phyloP scores from a whole-genome alignment of 1,140 invertebrate genomes.

The Chironomus striatipennis region DNA sequence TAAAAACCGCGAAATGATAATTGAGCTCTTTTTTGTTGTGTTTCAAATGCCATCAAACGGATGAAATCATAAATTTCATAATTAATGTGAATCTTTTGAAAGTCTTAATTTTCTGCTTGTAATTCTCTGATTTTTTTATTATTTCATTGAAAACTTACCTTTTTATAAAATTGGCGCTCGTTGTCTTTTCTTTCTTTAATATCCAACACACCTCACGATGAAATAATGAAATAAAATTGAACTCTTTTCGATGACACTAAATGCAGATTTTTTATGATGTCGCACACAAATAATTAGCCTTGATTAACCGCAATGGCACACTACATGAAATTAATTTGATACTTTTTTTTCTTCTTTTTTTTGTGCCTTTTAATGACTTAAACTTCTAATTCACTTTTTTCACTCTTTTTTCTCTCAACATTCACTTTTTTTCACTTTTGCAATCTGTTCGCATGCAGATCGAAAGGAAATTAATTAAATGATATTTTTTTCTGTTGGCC shows the following conservation, averaged over 20 bases:
- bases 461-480: not conserved
- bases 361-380: not conserved
- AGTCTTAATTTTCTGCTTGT: too few species aligned
- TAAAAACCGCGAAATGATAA: not conserved
- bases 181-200: not conserved
- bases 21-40: not conserved
- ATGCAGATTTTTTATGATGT: not conserved
- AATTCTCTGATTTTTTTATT: not conserved
- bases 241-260: not conserved
- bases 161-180: not conserved
- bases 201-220: not conserved
- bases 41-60: not conserved
- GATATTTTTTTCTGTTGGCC: not conserved
- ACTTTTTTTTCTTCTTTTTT: not conserved
- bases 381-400: constrained; percentile 1
- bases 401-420: not conserved
- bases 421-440: not conserved
- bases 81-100: not conserved
- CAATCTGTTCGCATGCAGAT: not conserved
- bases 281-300: not conserved
- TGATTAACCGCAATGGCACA: not conserved
- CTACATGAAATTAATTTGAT: not conserved
- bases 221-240: not conserved
- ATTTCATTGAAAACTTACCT: not conserved
- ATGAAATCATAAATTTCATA: not conserved